A percentile compares a stretch with the other conserved stretches of the same genome.
phyloP scores from a whole-genome alignment of 2,888 invertebrate genomes.

The Chloromyia formosa region DNA sequence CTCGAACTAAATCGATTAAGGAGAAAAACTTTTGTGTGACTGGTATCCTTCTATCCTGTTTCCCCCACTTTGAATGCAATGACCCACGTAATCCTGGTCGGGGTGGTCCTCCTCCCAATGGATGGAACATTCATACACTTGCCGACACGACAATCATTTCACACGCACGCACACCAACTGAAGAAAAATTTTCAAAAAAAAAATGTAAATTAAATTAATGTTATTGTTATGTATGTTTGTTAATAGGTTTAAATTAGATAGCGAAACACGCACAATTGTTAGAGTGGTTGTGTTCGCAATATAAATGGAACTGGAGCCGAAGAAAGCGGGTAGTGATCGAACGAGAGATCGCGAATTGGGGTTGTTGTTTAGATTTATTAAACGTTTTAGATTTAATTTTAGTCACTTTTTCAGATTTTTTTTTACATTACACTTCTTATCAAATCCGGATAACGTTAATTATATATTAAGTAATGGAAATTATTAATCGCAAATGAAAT shows the following conservation, averaged over 20 bases:
- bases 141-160: constrained; percentile 21
- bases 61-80: not conserved
- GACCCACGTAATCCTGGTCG: constrained; percentile 21
- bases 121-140: constrained; percentile 27
- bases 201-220: not conserved
- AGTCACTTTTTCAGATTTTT: too few species aligned
- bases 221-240: not conserved
- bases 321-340: not conserved
- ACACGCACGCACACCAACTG: constrained; percentile 2
- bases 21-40: too few species aligned
- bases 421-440: too few species aligned
- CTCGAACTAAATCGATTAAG: not conserved
- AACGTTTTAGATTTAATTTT: too few species aligned
- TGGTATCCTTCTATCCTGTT: not conserved
- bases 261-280: not conserved
- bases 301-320: not conserved
- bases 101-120: not conserved
- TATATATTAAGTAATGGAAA: too few species aligned
- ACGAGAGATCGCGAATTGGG: not conserved
- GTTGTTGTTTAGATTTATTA: not conserved
- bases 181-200: not conserved
- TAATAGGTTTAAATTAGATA: not conserved
- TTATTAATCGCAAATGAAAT: too few species aligned
- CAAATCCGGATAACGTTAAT: too few species aligned
- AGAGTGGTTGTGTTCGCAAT: not conserved